Evolutionary conservation across 2,113 vertebrate species (phyloP).

Genomic region (Prinia subflava): DNA sequence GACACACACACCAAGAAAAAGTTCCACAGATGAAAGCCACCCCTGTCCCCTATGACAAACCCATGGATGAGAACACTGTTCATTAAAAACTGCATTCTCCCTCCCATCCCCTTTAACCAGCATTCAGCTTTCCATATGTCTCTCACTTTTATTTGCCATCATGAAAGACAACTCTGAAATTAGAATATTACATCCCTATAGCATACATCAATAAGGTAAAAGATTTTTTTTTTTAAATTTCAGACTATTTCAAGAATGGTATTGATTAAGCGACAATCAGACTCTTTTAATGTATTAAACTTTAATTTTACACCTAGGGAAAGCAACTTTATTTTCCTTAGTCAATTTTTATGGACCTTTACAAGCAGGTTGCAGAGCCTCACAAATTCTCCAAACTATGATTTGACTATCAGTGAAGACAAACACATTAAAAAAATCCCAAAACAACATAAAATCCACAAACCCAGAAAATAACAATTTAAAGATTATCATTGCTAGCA

Average conservation of each 20-base stretch:
- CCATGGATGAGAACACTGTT: neutral
- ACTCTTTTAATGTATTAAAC: neutral
- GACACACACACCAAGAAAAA: neutral
- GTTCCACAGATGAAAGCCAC: neutral
- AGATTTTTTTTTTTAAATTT: neutral
- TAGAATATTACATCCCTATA: neutral
- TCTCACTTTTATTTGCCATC: neutral
- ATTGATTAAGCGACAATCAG: neutral
- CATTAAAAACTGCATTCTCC: neutral
- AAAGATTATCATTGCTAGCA: neutral
- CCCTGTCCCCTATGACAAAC: neutral
- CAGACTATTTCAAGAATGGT: neutral
- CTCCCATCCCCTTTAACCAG: constrained; percentile 1
- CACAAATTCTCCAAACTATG: neutral
- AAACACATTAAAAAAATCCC: neutral
- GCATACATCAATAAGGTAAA: neutral
- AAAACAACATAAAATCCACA: neutral
- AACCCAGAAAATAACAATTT: neutral
- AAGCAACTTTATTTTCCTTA: neutral
- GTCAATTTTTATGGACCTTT: neutral
- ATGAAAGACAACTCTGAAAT: neutral
- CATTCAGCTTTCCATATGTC: neutral
- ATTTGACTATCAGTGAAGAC: neutral
- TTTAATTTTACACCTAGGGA: neutral
- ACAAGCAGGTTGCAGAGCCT: neutral